Evolutionary conservation across 1,140 invertebrate genomes (phyloP).

Genomic region (Mesaphorura yosii): DNA sequence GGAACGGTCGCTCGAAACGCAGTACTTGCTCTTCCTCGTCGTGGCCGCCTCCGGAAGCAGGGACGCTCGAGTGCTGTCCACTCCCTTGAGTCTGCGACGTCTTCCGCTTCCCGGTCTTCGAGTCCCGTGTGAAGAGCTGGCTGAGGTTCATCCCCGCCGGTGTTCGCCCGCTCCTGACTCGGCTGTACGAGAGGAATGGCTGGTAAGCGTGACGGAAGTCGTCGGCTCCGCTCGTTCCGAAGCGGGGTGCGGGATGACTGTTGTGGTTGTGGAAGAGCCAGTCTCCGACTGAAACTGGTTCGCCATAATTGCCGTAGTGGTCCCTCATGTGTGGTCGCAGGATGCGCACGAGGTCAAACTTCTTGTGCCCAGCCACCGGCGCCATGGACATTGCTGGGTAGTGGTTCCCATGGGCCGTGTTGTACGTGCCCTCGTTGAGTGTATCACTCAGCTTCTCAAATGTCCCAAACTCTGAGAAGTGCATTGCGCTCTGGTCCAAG

Average conservation of each 20-base stretch:
- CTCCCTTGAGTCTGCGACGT: not conserved
- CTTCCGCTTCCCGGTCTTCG: constrained; percentile 10
- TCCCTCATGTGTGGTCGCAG: constrained; percentile 25
- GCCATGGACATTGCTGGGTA: not conserved
- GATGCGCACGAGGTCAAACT: constrained; percentile 25
- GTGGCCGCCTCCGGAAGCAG: too few relatives aligned
- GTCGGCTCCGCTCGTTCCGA: not conserved
- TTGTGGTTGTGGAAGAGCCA: constrained; percentile 57
- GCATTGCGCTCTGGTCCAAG: constrained; percentile 26
- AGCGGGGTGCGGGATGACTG: constrained; percentile 40
- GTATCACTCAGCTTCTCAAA: constrained; percentile 31
- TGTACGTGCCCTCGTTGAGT: constrained; percentile 17
- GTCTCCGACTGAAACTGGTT: constrained; percentile 26
- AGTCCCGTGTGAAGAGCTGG: not conserved
- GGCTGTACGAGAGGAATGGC: constrained; percentile 11
- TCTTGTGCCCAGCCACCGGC: not conserved
- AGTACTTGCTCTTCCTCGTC: constrained; percentile 54
- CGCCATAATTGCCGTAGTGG: constrained; percentile 26
- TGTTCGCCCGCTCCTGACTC: constrained; percentile 2
- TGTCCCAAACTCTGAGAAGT: constrained; percentile 30
- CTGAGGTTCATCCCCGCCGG: not conserved
- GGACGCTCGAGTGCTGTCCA: not conserved
- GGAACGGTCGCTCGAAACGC: constrained; percentile 68
- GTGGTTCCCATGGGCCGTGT: constrained; percentile 14
- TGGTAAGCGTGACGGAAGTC: not conserved